These are phyloP conservation scores for Alcis repandata DNA, from an alignment of 2,888 invertebrate genomes.

Conservation along the genomic window DNA sequence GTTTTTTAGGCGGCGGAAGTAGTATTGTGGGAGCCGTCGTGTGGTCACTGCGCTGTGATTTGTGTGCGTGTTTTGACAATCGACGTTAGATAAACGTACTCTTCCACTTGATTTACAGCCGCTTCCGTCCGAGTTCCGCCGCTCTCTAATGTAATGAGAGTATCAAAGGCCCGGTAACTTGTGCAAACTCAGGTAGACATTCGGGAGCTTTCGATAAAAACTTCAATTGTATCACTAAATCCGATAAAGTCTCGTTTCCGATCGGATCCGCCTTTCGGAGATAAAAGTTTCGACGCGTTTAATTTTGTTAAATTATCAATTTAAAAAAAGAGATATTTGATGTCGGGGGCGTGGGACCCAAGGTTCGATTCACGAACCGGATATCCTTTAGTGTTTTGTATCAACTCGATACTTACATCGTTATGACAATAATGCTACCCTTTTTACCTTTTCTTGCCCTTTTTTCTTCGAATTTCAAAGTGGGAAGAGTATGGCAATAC, in stretches of 20 bases:
- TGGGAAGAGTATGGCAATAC: not conserved
- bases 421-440: constrained; percentile 52
- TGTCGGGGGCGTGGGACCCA: constrained; percentile 74
- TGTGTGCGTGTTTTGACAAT: constrained; percentile 76
- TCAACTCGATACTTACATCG: constrained; percentile 62
- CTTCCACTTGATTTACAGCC: constrained; percentile 57
- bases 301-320: constrained; percentile 56
- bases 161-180: constrained; percentile 49
- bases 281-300: constrained; percentile 63
- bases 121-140: constrained; percentile 53
- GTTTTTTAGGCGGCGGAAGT: constrained; percentile 71
- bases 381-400: constrained; percentile 75
- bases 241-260: constrained; percentile 68
- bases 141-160: constrained; percentile 43
- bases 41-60: constrained; percentile 73
- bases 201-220: constrained; percentile 46
- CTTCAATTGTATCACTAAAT: constrained; percentile 56
- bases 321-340: constrained; percentile 53
- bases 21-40: constrained; percentile 66
- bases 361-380: constrained; percentile 70
- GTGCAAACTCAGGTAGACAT: constrained; percentile 62
- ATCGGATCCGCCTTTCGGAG: constrained; percentile 48
- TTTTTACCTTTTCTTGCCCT: constrained; percentile 37
- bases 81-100: constrained; percentile 64
- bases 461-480: constrained; percentile 1